Percentiles rank a stretch among this genome's conserved stretches.
These are phyloP conservation scores for Clarias magur DNA, from an alignment of 2,113 vertebrate genomes.

Conservation along the genomic window DNA sequence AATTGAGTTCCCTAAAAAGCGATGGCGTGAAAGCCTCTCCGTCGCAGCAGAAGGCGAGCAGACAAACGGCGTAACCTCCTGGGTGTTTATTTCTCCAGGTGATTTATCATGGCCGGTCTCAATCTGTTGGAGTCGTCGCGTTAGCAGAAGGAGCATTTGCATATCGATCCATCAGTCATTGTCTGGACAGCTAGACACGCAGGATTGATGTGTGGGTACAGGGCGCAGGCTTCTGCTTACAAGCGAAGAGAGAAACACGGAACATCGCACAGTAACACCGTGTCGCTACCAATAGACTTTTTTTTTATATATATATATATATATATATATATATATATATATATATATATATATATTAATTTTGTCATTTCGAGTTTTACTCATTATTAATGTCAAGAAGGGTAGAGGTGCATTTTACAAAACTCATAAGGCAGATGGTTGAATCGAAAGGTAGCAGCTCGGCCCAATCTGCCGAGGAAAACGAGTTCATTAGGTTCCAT, in stretches of 20 bases:
- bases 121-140: conserved; percentile 41
- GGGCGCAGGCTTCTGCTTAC: neutral
- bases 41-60: conserved; percentile 41
- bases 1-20: conserved; percentile 9
- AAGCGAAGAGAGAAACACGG: neutral
- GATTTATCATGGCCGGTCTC: conserved; percentile 49
- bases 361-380: conserved; percentile 18
- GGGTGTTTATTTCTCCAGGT: conserved; percentile 48
- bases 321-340: neutral
- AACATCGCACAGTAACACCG: neutral
- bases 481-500: neutral
- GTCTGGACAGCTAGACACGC: neutral
- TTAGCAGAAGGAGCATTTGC: conserved; percentile 50
- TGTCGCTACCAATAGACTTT: conserved; percentile 13
- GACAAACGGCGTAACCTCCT: conserved; percentile 44
- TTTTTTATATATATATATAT: neutral
- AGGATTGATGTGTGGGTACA: conserved; percentile 21
- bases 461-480: conserved; percentile 8
- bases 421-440: conserved; percentile 28
- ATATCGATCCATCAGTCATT: conserved; percentile 46
- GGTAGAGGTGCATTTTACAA: neutral
- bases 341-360: neutral
- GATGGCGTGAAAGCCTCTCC: neutral
- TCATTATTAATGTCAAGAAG: conserved; percentile 5
- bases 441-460: conserved; percentile 32